Evolutionary conservation across 2,113 vertebrate species (phyloP).

Genomic region (Dicaeum eximium): DNA sequence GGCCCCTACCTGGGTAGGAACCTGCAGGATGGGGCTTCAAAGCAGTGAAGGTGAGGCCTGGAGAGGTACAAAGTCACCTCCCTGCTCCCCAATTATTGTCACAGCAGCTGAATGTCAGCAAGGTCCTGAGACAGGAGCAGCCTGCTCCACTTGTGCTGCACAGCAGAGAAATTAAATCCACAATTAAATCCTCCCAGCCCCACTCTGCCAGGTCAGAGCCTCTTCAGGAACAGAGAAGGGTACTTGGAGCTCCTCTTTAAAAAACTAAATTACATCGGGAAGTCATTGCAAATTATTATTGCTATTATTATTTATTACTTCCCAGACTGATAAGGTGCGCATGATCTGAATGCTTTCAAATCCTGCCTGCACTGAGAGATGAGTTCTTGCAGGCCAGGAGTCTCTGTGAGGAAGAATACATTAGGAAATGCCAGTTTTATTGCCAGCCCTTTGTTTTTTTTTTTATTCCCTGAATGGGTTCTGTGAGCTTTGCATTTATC

Average conservation of each 20-base stretch:
- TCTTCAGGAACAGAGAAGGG: neutral
- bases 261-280: neutral
- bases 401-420: neutral
- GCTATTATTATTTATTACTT: neutral
- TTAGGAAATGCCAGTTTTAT: neutral
- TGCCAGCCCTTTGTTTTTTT: neutral
- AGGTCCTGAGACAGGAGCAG: neutral
- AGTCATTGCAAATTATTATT: neutral
- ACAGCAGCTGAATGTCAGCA: neutral
- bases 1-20: neutral
- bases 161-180: neutral
- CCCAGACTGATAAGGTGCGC: neutral
- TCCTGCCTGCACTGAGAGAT: neutral
- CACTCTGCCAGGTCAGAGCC: neutral
- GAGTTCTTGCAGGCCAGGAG: neutral
- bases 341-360: neutral
- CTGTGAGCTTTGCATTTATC: neutral
- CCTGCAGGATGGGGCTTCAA: neutral
- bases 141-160: neutral
- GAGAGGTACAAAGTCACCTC: neutral
- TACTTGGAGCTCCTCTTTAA: neutral
- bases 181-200: slow-evolving; percentile 13
- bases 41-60: neutral
- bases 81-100: neutral
- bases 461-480: neutral